These are phyloP conservation scores for Leptestheria dahalacensis DNA, from an alignment of 1,140 invertebrate species.

Conservation along the genomic window DNA sequence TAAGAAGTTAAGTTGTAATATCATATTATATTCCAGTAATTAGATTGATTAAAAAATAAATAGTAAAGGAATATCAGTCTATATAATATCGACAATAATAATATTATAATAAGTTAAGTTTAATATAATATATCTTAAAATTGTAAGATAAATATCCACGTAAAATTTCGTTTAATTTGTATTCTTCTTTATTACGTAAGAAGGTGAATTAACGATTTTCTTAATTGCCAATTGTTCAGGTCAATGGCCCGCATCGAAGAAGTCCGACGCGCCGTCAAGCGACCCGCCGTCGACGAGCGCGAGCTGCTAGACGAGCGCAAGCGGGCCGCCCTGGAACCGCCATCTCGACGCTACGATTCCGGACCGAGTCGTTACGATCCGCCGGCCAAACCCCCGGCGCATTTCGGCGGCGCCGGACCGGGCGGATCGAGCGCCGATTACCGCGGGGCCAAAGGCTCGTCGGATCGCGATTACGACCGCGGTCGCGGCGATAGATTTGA, in stretches of 20 bases:
- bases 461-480: background rate
- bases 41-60: no score
- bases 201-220: no score
- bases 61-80: no score
- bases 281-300: slow-evolving; percentile 18
- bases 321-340: background rate
- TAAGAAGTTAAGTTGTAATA: no score
- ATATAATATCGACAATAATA: no score
- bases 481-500: background rate
- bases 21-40: no score
- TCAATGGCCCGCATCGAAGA: slow-evolving; percentile 18
- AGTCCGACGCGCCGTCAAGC: slow-evolving; percentile 17
- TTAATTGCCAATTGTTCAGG: background rate
- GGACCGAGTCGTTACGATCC: background rate
- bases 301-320: slow-evolving; percentile 10
- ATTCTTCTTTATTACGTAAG: no score
- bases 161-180: no score
- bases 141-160: no score
- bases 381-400: background rate
- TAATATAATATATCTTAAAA: no score
- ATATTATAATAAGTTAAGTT: no score
- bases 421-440: background rate
- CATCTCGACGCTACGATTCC: slow-evolving; percentile 6
- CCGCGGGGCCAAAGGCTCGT: background rate
- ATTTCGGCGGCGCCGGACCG: slow-evolving; percentile 2